Conservation (phyloP, 1,140 invertebrate genomes). For the Magallana angulata region DNA sequence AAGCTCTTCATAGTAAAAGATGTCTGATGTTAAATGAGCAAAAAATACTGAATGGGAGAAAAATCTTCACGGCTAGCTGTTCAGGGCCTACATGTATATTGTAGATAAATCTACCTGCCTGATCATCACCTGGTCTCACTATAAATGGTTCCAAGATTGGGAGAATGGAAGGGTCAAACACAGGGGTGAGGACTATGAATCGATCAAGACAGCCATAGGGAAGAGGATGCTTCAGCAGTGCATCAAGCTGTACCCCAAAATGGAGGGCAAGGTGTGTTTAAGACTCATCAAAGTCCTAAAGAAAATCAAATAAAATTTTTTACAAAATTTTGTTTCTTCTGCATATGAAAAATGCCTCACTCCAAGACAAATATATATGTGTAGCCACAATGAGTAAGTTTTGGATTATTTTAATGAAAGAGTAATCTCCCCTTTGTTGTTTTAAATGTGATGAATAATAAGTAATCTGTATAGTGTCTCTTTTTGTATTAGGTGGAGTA, state of each 20-base stretch:
- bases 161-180: constrained; percentile 76
- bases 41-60: too few species aligned
- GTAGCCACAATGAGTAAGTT: too few species aligned
- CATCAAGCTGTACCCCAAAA: constrained; percentile 75
- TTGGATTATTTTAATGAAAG: neutral
- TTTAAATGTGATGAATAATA: neutral
- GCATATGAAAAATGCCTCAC: too few species aligned
- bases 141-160: constrained; percentile 79
- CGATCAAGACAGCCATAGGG: constrained; percentile 76
- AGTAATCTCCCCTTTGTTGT: neutral
- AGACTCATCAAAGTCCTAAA: neutral
- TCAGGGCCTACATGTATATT: neutral
- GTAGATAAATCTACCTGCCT: constrained; percentile 76
- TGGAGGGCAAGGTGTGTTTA: constrained; percentile 73
- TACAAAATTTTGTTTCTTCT: too few species aligned
- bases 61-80: too few species aligned
- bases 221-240: constrained; percentile 76
- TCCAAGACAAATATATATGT: too few species aligned
- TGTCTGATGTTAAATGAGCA: too few species aligned
- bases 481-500: constrained; percentile 72
- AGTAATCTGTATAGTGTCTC: neutral
- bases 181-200: constrained; percentile 79
- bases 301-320: too few species aligned
- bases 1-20: too few species aligned
- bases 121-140: constrained; percentile 77